Conservation (phyloP, 2,888 invertebrate genomes). For the Mellilla xanthometata region DNA sequence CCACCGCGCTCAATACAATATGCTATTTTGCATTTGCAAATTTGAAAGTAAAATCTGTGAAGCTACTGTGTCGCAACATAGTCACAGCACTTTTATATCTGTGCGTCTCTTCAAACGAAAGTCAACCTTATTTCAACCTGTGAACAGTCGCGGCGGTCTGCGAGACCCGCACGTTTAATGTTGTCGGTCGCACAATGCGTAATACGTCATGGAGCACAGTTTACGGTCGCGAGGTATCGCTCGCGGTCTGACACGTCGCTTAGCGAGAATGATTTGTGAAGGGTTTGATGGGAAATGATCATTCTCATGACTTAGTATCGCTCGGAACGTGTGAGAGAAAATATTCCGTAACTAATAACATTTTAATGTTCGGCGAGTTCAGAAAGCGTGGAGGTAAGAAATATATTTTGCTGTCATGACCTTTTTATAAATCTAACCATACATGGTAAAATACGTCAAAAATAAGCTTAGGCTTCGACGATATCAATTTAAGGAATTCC, state of each 20-base stretch:
- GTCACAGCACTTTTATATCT: slow-evolving; percentile 37
- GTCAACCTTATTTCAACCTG: slow-evolving; percentile 42
- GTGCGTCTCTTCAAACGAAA: slow-evolving; percentile 10
- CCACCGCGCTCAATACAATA: slow-evolving; percentile 67
- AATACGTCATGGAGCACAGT: slow-evolving; percentile 67
- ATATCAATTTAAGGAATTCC: too few relatives aligned
- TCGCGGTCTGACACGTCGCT: slow-evolving; percentile 69
- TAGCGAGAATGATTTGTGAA: slow-evolving; percentile 70
- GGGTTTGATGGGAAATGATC: slow-evolving; percentile 46
- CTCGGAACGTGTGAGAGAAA: slow-evolving; percentile 21
- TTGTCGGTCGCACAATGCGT: slow-evolving; percentile 62
- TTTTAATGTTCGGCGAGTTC: slow-evolving; percentile 12
- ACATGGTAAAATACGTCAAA: too few relatives aligned
- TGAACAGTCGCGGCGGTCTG: slow-evolving; percentile 19
- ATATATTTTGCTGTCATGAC: too few relatives aligned
- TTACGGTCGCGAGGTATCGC: slow-evolving; percentile 73
- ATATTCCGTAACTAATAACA: slow-evolving; percentile 18
- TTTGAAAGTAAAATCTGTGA: slow-evolving; percentile 70
- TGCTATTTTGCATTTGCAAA: slow-evolving; percentile 72
- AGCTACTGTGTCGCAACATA: slow-evolving; percentile 76
- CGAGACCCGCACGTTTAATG: slow-evolving; percentile 34
- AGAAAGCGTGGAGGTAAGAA: not conserved
- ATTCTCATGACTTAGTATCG: slow-evolving; percentile 33
- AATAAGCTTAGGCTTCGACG: too few relatives aligned
- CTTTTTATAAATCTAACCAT: too few relatives aligned